Base-by-base conservation (phyloP, 2,888 invertebrate genomes). In the Cantharis nigra region DNA sequence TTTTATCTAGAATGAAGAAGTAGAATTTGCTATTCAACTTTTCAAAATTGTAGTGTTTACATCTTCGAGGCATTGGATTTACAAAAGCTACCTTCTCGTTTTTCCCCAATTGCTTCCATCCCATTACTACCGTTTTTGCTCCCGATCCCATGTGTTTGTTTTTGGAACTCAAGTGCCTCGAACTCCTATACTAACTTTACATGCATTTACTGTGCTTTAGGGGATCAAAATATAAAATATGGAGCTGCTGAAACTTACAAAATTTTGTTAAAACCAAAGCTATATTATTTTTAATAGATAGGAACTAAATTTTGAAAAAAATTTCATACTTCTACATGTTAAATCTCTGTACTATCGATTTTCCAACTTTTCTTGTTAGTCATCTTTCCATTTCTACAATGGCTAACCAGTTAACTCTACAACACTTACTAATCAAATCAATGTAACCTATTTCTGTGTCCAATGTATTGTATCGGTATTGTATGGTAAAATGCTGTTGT, bases 1-100 rank as follows among this genome's bases (percentile, higher is more conserved):
- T 70, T 70, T 70, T 62, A 67, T 67, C 65, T 67, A 67, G 65
- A 67, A 67, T 67, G 26, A 23, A 67, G 26, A 23, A 67, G 65
- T 67, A 20, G 26, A 67, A 67, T 23, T 67, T 67, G 23, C 65
- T 67, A 67, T 67, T 10, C 26, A 67, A 67, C 20, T 67, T 67
- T 67, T 67, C 20, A 23, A 67, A 67, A 67, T 67, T 67, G 26
- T 67, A 67, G 23, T 23, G 23, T 67, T 67, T 67, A 67, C 65
- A 49, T 49, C 49, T 49, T 49, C n/a, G 49, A 49, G n/a, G 49
- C n/a, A 49, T 49, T 49, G 5, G n/a, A n/a, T 49, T n/a, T n/a
- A 2, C 49, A 49, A 49, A 49, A n/a, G 3, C 2, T 49, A 20
- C 20, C 20, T 20, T 20, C 3, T 20, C 20, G 20, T 33, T 33